Base-by-base conservation (phyloP, 2,113 vertebrate genomes). In the Gnathonemus echidnorhynchus region DNA sequence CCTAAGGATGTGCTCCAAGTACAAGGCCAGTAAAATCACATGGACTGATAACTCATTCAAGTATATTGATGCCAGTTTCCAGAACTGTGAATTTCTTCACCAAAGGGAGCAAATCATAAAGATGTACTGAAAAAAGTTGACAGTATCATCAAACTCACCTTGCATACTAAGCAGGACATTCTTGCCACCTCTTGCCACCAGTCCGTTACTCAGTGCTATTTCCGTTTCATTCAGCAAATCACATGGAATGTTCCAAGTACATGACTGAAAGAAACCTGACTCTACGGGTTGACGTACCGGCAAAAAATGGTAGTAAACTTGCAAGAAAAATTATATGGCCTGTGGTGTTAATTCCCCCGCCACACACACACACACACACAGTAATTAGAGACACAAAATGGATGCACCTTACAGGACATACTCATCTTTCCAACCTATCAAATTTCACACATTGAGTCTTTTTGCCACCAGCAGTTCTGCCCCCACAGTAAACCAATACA, bases 401-500 rank as follows among this genome's bases (percentile, higher is more conserved):
- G 15, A 87, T n/a, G 45, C 31, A 53, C 48, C 50, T 56, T 24
- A 56, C 86, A 35, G 49, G 31, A 53, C 13, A 8, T 87, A 53
- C 86, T 87, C 90, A 91, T 93, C 89, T 91, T 92, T 93, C 88
- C 94, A 93, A 92, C 50, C 88, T 87, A 87, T 90, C 91, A 89
- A 91, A 92, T 92, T 93, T 83, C 91, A 94, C 88, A 92, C 83
- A 91, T 90, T 88, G 53, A 90, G 90, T 92, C 91, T 91, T 93
- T 94, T 95, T 92, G 92, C 91, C 93, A 92, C 89, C 89, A 74
- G 90, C 74, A 66, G 77, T 87, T 93, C 58, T 88, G 87, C 62
- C 91, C 92, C 92, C 89, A 87, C 90, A 88, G 93, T 95, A 96
- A 96, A 89, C 91, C 91, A 90, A 95, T 93, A 92, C 88, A 85